These are phyloP conservation scores for Clarias gariepinus DNA, from an alignment of 2,113 vertebrate genomes.

Conservation along the genomic window DNA sequence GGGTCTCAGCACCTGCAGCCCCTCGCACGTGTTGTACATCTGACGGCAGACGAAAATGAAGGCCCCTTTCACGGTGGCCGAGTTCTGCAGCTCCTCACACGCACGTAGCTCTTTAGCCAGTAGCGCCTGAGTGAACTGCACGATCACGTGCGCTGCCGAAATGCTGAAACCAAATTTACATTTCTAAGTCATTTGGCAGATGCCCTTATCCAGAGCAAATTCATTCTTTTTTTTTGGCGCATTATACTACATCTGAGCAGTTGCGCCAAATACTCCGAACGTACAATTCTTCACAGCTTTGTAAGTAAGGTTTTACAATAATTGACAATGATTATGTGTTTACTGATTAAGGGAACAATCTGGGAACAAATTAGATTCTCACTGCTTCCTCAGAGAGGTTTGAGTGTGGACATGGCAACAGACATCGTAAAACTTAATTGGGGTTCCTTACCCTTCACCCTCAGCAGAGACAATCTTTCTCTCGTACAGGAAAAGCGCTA, in stretches of 20 bases:
- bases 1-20: slow-evolving; percentile 80
- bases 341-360: background rate
- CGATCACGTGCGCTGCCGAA: slow-evolving; percentile 79
- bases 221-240: too few relatives aligned
- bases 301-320: background rate
- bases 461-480: slow-evolving; percentile 67
- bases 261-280: background rate
- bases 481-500: slow-evolving; percentile 84
- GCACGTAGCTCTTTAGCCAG: slow-evolving; percentile 75
- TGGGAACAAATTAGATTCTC: background rate
- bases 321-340: background rate
- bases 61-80: slow-evolving; percentile 79
- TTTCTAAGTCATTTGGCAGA: too few relatives aligned
- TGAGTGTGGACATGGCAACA: background rate
- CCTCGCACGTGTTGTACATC: slow-evolving; percentile 91
- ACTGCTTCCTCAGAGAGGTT: background rate
- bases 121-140: slow-evolving; percentile 85
- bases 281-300: background rate
- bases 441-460: slow-evolving; percentile 75
- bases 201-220: too few relatives aligned
- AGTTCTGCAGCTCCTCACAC: slow-evolving; percentile 66
- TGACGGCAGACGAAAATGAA: slow-evolving; percentile 91
- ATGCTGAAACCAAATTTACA: slow-evolving; percentile 63
- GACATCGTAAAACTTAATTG: slow-evolving; percentile 19
- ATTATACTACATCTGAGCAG: too few relatives aligned